Base-by-base conservation (phyloP, 1,140 invertebrate species). In the Macrobrachium rosenbergii region DNA sequence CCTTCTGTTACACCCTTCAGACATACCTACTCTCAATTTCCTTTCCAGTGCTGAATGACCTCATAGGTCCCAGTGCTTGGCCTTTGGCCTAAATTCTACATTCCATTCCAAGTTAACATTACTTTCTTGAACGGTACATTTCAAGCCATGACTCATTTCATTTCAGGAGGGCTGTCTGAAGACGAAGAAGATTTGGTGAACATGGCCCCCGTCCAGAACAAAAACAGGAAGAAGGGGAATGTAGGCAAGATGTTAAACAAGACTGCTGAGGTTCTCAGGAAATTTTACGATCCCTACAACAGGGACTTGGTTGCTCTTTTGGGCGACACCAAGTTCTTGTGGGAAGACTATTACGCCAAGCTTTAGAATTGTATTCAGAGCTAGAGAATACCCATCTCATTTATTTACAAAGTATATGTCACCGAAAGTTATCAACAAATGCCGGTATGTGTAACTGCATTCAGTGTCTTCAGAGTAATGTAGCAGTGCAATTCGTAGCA, bases 211-310 rank as follows among this genome's bases (percentile, higher is more conserved):
- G 75, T 83, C 12, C 77, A 52, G n/a, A 88, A 88, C 63, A 86
- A 76, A 63, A 88, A 80, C 77, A 63, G 23, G 19, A 83, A 73
- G 28, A 84, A 84, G 19, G 21, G n/a, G 10, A 23, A 19, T 2
- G 72, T 87, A 16, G 85, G 85, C 17, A 79, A 63, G 58, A 88
- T 88, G 88, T 59, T 84, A 14, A 43, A 81, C 14, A 75, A 78
- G 21, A 84, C 88, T 21, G 52, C 59, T 37, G 37, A 80, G 19
- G 64, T 83, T 17, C 82, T 88, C 52, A 23, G 17, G 76, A 58
- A 81, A 59, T 88, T 88, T 80, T 88, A 88, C 45, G 62, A 69
- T 28, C 82, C 76, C 11, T 84, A 67, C 52, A 88, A 88, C 58
- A 23, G 2, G 21, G 77, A 78, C 52, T 76, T 88, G 67, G 88